Percentiles rank a stretch among this genome's conserved stretches.
Evolutionary conservation across 2,797 vertebrate genomes (phyloP).

Genomic region (Phataginus tricuspis): DNA sequence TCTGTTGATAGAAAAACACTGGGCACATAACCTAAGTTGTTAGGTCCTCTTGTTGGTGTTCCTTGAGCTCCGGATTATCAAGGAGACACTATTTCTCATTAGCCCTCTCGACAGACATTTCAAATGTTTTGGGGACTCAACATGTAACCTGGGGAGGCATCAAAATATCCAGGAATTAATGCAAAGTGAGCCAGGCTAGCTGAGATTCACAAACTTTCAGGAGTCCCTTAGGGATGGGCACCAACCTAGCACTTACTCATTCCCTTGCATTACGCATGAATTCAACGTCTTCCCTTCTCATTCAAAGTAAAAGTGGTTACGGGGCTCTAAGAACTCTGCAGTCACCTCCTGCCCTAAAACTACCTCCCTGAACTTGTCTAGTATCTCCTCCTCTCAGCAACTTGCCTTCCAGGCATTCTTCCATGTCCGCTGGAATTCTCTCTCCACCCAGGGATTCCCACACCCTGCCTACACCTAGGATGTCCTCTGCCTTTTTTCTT

Average conservation of each 20-base stretch:
- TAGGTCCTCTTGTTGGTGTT: background rate
- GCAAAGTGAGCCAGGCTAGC: background rate
- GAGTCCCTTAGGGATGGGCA: background rate
- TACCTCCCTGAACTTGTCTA: background rate
- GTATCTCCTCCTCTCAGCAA: rapidly evolving
- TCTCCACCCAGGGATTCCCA: background rate
- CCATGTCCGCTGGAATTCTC: no score
- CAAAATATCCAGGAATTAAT: background rate
- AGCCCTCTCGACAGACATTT: background rate
- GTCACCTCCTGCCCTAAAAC: no score
- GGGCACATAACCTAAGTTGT: background rate
- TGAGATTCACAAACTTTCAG: background rate
- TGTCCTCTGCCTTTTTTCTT: background rate
- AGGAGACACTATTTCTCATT: background rate
- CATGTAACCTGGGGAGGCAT: background rate
- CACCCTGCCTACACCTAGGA: rapidly evolving
- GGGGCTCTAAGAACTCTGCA: background rate
- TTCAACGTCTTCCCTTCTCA: background rate
- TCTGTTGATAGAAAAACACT: background rate
- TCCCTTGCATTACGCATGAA: background rate
- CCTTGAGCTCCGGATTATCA: background rate
- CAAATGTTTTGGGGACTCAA: background rate
- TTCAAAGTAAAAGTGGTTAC: background rate
- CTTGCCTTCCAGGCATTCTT: background rate
- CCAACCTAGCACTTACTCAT: background rate